Base-by-base conservation (phyloP, 2,113 vertebrate species). In the Forbesichthys papilliferus region DNA sequence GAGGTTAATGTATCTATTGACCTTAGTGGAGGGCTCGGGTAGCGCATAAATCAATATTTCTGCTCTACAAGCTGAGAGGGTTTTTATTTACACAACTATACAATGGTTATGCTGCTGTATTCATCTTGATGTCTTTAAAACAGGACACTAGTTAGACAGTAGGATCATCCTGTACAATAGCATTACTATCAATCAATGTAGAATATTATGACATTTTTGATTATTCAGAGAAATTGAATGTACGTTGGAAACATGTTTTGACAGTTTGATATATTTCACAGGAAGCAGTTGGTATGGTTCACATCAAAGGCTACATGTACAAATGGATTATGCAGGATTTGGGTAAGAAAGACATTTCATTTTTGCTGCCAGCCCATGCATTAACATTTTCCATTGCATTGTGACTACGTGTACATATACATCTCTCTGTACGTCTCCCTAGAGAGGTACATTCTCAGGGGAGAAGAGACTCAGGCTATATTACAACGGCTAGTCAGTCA, bases 291-390 rank as follows among this genome's bases (percentile, higher is more conserved):
- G 92, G 93, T 12, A 94, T 94, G 89, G 94, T 95, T 48, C 94
- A 95, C 72, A 86, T 95, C 33, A 94, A 94, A 82, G 94, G 94
- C 49, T 94, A 89, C 79, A 95, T 95, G 94, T 95, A 95, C 89
- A 94, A 94, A 60, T 95, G 94, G 94, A 83, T 95, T 67, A 93
- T 94, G 93, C 91, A 94, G 71, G 94, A 95, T 80, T 77, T 95
- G 0, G 82, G 94, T 95, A 77, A 89, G 92, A 85, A 68, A 64
- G 48, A 6, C 4, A 27, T 68, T 66, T 18, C 61, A 2, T 3
- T 53, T 6, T 36, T 48, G 20, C 8, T 46, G 13, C 49, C 36
- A 16, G 53, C 5, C 0, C 52, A 9, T 70, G 4, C 13, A 54
- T 16, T 46, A 42, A 11, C 20, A 20, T 56, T 56, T 14, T 11